Conservation (phyloP, 2,888 invertebrate species). For the Mactromeris polynyma region DNA sequence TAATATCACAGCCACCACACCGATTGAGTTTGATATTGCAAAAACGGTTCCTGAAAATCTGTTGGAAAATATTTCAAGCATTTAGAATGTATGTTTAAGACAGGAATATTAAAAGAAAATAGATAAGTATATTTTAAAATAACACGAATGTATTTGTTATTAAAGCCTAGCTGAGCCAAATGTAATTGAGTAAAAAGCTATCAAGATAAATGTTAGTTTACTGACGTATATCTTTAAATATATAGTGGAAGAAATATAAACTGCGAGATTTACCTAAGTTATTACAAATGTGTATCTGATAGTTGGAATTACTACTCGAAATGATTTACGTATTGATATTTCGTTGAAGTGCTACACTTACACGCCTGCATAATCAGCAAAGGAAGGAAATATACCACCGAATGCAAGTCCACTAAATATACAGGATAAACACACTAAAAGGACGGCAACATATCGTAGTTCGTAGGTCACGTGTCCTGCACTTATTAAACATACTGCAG, state of each 20-base stretch:
- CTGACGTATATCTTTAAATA: neutral
- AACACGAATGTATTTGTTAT: too few relatives aligned
- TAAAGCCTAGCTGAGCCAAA: too few relatives aligned
- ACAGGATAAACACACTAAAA: slow-evolving; percentile 16
- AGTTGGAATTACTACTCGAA: neutral
- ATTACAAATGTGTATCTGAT: neutral
- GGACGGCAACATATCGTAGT: slow-evolving; percentile 1
- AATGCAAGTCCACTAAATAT: slow-evolving; percentile 17
- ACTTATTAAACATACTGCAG: slow-evolving; percentile 1
- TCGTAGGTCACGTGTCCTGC: slow-evolving; percentile 10
- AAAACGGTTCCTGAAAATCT: slow-evolving; percentile 19
- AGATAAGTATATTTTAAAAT: too few relatives aligned
- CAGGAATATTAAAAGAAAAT: too few relatives aligned
- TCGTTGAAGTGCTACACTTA: neutral
- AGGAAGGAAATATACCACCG: slow-evolving; percentile 17
- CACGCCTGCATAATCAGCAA: slow-evolving; percentile 27
- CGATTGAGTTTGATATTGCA: slow-evolving; percentile 9
- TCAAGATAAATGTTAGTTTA: neutral
- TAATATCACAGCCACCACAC: slow-evolving; percentile 4
- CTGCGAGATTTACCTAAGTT: neutral
- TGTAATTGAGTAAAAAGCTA: neutral
- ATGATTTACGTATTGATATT: neutral
- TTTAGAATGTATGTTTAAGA: too few relatives aligned
- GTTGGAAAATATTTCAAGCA: too few relatives aligned
- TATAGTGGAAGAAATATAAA: neutral